Evolutionary conservation across 2,888 invertebrate genomes (phyloP).

Genomic region (Lasiommata megera): DNA sequence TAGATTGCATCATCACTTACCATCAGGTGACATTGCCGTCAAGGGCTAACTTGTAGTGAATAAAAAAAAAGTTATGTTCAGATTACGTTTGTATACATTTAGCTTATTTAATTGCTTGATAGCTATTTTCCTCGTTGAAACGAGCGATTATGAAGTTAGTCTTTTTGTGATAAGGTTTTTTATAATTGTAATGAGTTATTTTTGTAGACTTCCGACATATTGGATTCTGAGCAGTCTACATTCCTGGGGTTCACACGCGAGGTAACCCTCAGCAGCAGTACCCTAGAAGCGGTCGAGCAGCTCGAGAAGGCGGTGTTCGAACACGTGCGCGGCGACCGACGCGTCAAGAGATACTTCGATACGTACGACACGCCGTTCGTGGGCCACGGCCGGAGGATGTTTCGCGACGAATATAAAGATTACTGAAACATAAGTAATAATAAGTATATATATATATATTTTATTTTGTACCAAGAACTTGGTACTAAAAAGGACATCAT

Average conservation of each 20-base stretch:
- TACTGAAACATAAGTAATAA: not conserved
- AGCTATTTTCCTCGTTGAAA: no score
- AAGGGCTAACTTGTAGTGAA: no score
- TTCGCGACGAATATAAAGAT: constrained; percentile 9
- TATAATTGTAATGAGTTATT: not conserved
- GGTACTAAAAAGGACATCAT: no score
- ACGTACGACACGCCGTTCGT: constrained; percentile 57
- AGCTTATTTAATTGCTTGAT: no score
- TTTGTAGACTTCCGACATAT: constrained; percentile 44
- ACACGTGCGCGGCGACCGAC: constrained; percentile 48
- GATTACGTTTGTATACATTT: no score
- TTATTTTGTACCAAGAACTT: no score
- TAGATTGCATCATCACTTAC: no score
- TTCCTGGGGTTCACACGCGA: constrained; percentile 59
- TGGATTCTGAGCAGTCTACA: constrained; percentile 54
- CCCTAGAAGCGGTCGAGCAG: constrained; percentile 50
- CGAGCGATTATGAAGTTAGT: no score
- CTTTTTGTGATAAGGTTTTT: no score
- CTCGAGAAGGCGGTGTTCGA: constrained; percentile 44
- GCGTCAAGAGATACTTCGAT: constrained; percentile 59
- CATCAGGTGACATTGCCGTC: no score
- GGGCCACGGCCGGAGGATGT: constrained; percentile 29
- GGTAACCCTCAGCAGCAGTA: constrained; percentile 44
- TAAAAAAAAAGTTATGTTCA: no score
- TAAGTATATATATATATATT: no score